Base-by-base conservation (phyloP, 2,797 vertebrate species). In the Cynopterus sphinx region DNA sequence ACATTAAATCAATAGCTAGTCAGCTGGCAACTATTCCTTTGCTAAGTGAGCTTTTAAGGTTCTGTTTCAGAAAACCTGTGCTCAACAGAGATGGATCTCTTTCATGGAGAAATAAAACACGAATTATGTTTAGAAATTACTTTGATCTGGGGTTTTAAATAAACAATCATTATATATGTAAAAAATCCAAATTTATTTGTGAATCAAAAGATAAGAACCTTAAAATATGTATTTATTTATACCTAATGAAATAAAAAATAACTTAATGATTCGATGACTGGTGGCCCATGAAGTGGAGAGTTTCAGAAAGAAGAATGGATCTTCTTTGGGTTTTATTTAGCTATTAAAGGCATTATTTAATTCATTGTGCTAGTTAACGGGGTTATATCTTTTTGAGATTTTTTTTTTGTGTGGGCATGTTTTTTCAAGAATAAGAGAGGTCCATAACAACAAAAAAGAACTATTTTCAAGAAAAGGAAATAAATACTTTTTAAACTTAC, bases 1-100 rank as follows among this genome's bases (percentile, higher is more conserved):
- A 61, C 91, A 92, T 94, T 95, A 96, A 96, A 97, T 97, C 97
- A 98, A 97, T 98, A 97, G 59, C 90, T 95, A 81, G 97, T 98
- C 97, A 97, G 95, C 95, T 97, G 96, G 95, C 77, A 31, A 96
- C 84, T 95, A 71, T 86, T 94, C 89, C 90, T 97, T 95, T 88
- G 90, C 94, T 97, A 97, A 98, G 92, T 87, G 96, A 92, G 81
- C 89, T 97, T 96, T 97, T 97, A 92, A 94, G 68, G 21, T 93
- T 97, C 73, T 12, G 24, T 96, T 98, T 96, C 26, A 53, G 57
- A 87, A 91, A 79, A 73, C 59, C 43, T 36, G 4, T 93, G 67
- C 89, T 95, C 88, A 90, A 15, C 53, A 88, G 74, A 87, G 79
- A 28, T 75, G 39, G 94, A 97, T 61, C 16, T 22, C 94, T 33